Conservation (phyloP, 1,140 invertebrate species). For the Drosophila fuyamai region DNA sequence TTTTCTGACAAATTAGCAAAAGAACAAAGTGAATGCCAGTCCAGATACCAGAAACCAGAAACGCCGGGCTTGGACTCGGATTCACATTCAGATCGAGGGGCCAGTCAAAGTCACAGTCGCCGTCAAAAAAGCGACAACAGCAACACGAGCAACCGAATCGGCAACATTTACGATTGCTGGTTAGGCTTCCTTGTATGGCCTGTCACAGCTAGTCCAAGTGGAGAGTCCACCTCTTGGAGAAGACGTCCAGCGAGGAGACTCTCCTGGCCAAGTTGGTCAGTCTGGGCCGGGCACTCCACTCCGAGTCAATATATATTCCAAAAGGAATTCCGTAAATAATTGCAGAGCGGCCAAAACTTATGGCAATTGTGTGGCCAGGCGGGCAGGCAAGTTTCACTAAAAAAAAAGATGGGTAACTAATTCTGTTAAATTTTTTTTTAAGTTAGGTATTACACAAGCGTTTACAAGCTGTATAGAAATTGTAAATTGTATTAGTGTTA, state of each 20-base stretch:
- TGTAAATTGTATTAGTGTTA: no score
- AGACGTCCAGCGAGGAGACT: slow-evolving; percentile 34
- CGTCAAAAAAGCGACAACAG: slow-evolving; percentile 30
- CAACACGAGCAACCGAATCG: slow-evolving; percentile 25
- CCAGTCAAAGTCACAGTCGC: slow-evolving; percentile 18
- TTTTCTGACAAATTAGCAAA: slow-evolving; percentile 73
- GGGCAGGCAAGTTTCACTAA: slow-evolving; percentile 8
- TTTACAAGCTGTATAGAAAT: no score
- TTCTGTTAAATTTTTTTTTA: not conserved
- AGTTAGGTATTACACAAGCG: no score
- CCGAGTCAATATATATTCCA: slow-evolving; percentile 83
- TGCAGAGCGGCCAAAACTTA: slow-evolving; percentile 75
- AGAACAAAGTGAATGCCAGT: slow-evolving; percentile 26
- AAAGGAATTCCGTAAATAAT: slow-evolving; percentile 84
- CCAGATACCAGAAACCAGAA: slow-evolving; percentile 3
- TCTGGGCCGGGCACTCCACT: slow-evolving; percentile 45
- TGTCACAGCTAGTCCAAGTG: slow-evolving; percentile 63
- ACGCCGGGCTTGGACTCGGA: slow-evolving; percentile 6
- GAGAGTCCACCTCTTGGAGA: slow-evolving; percentile 24
- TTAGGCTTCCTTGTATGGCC: slow-evolving; percentile 72
- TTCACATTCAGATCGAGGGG: not conserved
- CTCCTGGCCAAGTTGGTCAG: slow-evolving; percentile 21
- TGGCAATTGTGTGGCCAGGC: slow-evolving; percentile 72
- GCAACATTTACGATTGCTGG: slow-evolving; percentile 38
- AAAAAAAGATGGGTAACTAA: not conserved